Base-by-base conservation (phyloP, 2,888 invertebrate genomes). In the Pedicia rivosa region DNA sequence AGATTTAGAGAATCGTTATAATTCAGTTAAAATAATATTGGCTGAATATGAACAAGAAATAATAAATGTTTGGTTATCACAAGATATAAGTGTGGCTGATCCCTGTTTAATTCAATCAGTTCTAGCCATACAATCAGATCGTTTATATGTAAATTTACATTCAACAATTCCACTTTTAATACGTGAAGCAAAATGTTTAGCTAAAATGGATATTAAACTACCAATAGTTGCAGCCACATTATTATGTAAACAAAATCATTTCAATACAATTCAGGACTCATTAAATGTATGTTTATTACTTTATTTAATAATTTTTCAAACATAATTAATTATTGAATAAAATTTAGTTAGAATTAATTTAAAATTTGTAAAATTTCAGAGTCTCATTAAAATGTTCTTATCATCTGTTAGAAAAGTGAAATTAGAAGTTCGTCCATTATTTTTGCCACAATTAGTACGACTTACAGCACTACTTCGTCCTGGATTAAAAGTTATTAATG, bases 351-450 rank as follows among this genome's bases (percentile, higher is more conserved):
- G n/a, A 10, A 26, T 26, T 26, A 26, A 26, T 17, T 37, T 22
- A 30, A 10, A 29, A 40, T 26, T 39, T 28, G 36, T 42, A 38
- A 44, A 40, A 37, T 55, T 55, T 24, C 61, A 86, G 76, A 74
- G 81, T 53, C 67, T 87, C 29, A 68, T 87, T 39, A 77, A 81
- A 52, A 76, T 82, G 55, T 83, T 83, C 49, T 62, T 78, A 22
- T 63, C 66, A 32, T 77, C 78, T 3, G 78, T 83, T 0, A 68
- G 72, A 37, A 70, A 74, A 20, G 86, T 87, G 1, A 86, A 87
- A 52, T 62, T 79, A 30, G 91, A 91, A 62, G 84, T 92, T 12
- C 72, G 91, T n/a, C 86, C 88, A 15, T 64, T 95, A 35, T 78
- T 94, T 54, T 66, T 88, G 22, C 88, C 90, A 0, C 90, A 91